Conservation (phyloP, 1,140 invertebrate genomes). For the Cheumatopsyche charites region DNA sequence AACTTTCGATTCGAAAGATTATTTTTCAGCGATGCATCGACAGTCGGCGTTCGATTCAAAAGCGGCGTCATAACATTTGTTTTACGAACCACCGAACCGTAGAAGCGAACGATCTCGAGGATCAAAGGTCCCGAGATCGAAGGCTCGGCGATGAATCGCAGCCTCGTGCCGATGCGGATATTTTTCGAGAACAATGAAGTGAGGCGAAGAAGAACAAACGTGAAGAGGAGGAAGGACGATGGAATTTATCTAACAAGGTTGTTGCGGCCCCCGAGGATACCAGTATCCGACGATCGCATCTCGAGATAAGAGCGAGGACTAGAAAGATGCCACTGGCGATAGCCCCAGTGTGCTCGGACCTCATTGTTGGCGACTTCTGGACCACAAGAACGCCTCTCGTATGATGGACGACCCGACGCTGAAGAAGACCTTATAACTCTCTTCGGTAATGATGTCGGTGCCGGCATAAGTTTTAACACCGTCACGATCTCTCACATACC, state of each 20-base stretch:
- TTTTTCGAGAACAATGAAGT: slow-evolving; percentile 27
- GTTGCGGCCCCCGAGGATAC: slow-evolving; percentile 1
- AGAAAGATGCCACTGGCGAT: slow-evolving; percentile 19
- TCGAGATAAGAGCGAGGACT: neutral
- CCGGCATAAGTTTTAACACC: too few species aligned
- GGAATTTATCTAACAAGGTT: slow-evolving; percentile 35
- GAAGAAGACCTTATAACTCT: slow-evolving; percentile 5
- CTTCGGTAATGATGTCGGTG: too few species aligned
- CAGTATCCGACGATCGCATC: slow-evolving; percentile 23
- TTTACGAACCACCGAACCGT: too few species aligned
- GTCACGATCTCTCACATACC: too few species aligned
- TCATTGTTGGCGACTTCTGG: slow-evolving; percentile 27
- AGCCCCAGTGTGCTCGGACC: slow-evolving; percentile 5
- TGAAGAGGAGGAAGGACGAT: slow-evolving; percentile 4
- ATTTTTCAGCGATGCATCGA: too few species aligned
- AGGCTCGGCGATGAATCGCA: neutral
- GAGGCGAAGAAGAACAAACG: too few species aligned
- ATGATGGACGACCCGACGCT: slow-evolving; percentile 10
- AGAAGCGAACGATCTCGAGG: neutral
- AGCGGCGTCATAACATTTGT: too few species aligned
- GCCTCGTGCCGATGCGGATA: slow-evolving; percentile 2
- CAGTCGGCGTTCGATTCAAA: too few species aligned
- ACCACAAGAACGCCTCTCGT: neutral
- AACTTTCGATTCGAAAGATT: too few species aligned
- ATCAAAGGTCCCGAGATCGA: slow-evolving; percentile 7